Evolutionary conservation across 2,888 invertebrate species (phyloP), one percentile per base, ranked within the genome.

Genomic region (Pollenia griseotomentosa): DNA sequence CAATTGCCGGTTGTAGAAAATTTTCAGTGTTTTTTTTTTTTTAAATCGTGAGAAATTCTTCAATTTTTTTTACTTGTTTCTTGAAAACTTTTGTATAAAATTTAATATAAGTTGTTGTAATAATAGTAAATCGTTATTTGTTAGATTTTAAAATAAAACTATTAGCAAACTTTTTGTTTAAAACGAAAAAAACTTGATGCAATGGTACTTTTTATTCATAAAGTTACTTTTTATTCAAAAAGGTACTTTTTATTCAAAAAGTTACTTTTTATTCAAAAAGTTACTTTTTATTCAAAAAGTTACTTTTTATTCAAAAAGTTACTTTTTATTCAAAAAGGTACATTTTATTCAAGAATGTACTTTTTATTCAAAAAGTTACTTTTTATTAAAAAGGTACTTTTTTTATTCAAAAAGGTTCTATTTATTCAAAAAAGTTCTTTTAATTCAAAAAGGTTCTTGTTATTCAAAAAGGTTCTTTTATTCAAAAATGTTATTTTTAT

Each of bases 31-130:
- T 19, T 19, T 63, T 42, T 9, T 16, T 16, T 19, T 44, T 19
- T 8, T 16, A 44, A 65, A 65, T 46, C 65, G 65, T 65, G 65
- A 65, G 65, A 46, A 16, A 65, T 65, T 65, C 42, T 65, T 44
- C 16, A 65, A 46, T 19, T 19, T 63, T 63, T 63, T 44, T 10
- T 12, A 44, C 44, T 42, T 44, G 16, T 63, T 16, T 42, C 0
- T 2, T 40, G 40, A 10, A 33, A 59, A 59, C 16, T 16, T 63
- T 16, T 42, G n/a, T 42, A 42, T 10, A 63, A 10, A 10, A 42
- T 14, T 42, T 10, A 63, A 42, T 63, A 42, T n/a, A 42, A 23
- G 12, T 33, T 33, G 33, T 6, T 33, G 6, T 6, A 33, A 33
- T 33, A 33, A 6, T 6, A 6, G 33, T 33, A 33, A 33, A 33